Conservation (phyloP, 2,797 vertebrate genomes). For the Todus mexicanus region DNA sequence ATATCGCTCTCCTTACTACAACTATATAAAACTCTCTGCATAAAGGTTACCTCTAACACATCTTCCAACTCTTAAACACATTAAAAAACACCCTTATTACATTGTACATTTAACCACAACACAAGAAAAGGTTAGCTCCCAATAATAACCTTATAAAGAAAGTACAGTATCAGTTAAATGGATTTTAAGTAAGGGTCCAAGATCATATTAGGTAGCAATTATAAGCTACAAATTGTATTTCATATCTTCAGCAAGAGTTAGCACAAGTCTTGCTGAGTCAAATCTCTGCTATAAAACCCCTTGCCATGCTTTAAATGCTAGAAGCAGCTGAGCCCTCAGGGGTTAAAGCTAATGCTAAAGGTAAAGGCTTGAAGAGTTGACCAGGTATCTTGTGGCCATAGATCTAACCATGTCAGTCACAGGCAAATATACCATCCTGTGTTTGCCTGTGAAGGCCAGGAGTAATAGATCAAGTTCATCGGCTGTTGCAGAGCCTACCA, state of each 20-base stretch:
- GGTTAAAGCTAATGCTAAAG: slow-evolving; percentile 47
- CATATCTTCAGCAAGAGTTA: slow-evolving; percentile 47
- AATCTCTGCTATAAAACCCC: slow-evolving; percentile 43
- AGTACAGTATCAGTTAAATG: slow-evolving; percentile 66
- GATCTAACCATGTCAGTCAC: background rate
- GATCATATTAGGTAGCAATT: slow-evolving; percentile 66
- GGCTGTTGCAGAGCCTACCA: background rate
- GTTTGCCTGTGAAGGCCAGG: background rate
- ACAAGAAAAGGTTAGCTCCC: slow-evolving; percentile 55
- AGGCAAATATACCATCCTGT: background rate
- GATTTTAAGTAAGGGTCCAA: slow-evolving; percentile 67
- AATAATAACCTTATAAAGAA: slow-evolving; percentile 58
- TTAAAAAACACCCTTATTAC: slow-evolving; percentile 49
- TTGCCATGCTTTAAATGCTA: background rate
- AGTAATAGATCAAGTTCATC: slow-evolving; percentile 5
- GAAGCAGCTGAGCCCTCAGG: slow-evolving; percentile 14
- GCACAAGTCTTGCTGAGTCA: slow-evolving; percentile 54
- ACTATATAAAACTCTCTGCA: slow-evolving; percentile 49
- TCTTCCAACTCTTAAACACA: slow-evolving; percentile 52
- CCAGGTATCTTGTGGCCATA: background rate
- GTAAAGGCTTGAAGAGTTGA: slow-evolving; percentile 28
- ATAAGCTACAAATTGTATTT: slow-evolving; percentile 67
- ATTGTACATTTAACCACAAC: slow-evolving; percentile 47
- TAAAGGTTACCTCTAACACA: slow-evolving; percentile 59
- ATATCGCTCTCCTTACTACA: slow-evolving; percentile 13